These are phyloP conservation scores for Heliconius hermathena DNA, from an alignment of 1,140 invertebrate species.

Conservation along the genomic window DNA sequence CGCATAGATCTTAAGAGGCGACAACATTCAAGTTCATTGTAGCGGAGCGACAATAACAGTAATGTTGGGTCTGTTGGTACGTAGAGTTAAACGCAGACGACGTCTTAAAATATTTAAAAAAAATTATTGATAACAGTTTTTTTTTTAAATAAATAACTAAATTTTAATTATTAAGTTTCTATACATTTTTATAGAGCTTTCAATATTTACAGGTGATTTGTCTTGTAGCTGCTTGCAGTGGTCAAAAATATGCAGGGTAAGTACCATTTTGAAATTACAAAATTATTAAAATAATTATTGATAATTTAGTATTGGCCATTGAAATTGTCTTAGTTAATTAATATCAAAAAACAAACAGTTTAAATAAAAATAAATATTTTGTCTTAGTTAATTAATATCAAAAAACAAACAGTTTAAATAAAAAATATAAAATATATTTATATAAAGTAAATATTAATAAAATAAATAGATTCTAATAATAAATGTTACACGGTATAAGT, in stretches of 20 bases:
- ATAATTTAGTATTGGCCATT: not conserved
- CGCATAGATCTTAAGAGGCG: slow-evolving; percentile 56
- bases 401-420: too few relatives aligned
- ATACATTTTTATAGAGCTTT: not conserved
- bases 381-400: not conserved
- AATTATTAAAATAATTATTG: not conserved
- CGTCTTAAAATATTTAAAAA: not conserved
- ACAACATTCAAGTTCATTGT: slow-evolving; percentile 63
- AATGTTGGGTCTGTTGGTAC: slow-evolving; percentile 68
- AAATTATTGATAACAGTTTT: not conserved
- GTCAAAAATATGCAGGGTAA: slow-evolving; percentile 2
- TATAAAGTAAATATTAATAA: too few relatives aligned
- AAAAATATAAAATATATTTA: too few relatives aligned
- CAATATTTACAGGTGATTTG: slow-evolving; percentile 14
- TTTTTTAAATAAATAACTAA: too few relatives aligned
- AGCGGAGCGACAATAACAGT: slow-evolving; percentile 55
- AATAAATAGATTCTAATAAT: too few relatives aligned
- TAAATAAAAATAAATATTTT: too few relatives aligned
- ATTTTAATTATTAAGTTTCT: not conserved
- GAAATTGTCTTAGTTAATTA: not conserved
- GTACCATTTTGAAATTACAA: not conserved
- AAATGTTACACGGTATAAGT: too few relatives aligned
- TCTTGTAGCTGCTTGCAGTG: slow-evolving; percentile 19
- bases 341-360: too few relatives aligned
- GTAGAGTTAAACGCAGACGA: slow-evolving; percentile 27